phyloP scores from a whole-genome alignment of 2,888 invertebrate genomes.

The Habroteleia sp. region DNA sequence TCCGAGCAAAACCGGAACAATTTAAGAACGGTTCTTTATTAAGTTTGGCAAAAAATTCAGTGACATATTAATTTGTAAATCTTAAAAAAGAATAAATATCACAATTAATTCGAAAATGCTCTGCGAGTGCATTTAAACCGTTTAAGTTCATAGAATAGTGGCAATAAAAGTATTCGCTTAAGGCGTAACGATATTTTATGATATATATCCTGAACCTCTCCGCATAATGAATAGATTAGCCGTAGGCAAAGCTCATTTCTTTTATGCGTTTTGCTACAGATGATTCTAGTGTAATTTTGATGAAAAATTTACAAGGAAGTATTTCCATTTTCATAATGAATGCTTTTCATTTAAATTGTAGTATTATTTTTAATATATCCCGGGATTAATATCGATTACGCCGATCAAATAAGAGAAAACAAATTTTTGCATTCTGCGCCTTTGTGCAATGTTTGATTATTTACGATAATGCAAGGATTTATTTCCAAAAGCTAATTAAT shows the following conservation, averaged over 20 bases:
- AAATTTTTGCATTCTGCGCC: too few species aligned
- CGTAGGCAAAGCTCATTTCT: slow-evolving; percentile 26
- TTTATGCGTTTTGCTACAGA: slow-evolving; percentile 20
- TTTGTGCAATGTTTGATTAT: too few species aligned
- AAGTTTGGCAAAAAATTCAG: too few species aligned
- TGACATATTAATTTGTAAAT: too few species aligned
- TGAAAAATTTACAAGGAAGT: slow-evolving; percentile 10
- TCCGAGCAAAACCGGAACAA: background rate
- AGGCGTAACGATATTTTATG: slow-evolving; percentile 32
- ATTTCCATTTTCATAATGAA: slow-evolving; percentile 25
- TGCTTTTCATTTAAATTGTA: slow-evolving; percentile 9
- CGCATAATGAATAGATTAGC: slow-evolving; percentile 38
- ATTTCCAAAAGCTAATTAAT: too few species aligned
- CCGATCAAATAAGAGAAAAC: too few species aligned
- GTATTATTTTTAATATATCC: background rate
- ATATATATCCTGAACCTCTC: slow-evolving; percentile 14
- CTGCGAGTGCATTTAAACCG: slow-evolving; percentile 9
- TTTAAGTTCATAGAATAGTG: slow-evolving; percentile 15
- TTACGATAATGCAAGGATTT: too few species aligned
- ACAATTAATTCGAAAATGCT: too few species aligned
- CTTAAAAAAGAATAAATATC: too few species aligned
- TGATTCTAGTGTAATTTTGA: slow-evolving; percentile 17
- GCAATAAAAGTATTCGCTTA: slow-evolving; percentile 41
- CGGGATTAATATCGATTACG: too few species aligned
- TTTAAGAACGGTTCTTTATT: too few species aligned